Base-by-base conservation (phyloP, 2,797 vertebrate genomes). In the Leuciscus waleckii region DNA sequence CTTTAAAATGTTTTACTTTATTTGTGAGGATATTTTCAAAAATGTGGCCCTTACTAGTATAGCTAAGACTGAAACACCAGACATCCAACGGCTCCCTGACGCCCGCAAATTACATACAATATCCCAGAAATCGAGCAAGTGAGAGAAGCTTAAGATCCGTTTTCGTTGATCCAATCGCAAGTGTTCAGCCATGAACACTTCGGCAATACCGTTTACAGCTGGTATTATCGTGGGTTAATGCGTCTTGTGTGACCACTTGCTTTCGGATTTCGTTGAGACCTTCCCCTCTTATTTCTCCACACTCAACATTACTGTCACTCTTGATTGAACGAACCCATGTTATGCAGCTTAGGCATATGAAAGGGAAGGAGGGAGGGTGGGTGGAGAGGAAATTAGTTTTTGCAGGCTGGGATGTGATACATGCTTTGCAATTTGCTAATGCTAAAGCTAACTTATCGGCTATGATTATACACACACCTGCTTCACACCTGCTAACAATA, bases 401-500 rank as follows among this genome's bases (percentile, higher is more conserved):
- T 63, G 26, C 61, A 16, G 14, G 26, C 1, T 65, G 61, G 13
- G 14, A 32, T 65, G 26, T 32, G 61, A 11, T 29, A 73, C 43
- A 49, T 10, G 7, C 23, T 61, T 29, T 41, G 43, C 26, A 32
- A 32, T 74, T 49, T 49, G 71, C 43, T 74, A 74, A 74, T 32
- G 41, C 41, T 73, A 49, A 49, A 49, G 43, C 43, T 74, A 74
- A 49, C 4, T 23, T 23, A 23, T 7, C 46, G 5, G 46, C 4
- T 16, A 14, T 54, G 35, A 58, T 14, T 51, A 37, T 51, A 61
- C 37, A 41, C 49, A 77, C 75, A 68, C 84, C 51, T 41, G 67
- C 43, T 83, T 37, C 11, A 9, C 79, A 81, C 78, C 84, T 43
- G 46, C 70, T 56, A 67, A 41, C 29, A 32, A 14, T 9, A 1